Conservation (phyloP, 2,797 vertebrate genomes). For the Darevskia nairensis region DNA sequence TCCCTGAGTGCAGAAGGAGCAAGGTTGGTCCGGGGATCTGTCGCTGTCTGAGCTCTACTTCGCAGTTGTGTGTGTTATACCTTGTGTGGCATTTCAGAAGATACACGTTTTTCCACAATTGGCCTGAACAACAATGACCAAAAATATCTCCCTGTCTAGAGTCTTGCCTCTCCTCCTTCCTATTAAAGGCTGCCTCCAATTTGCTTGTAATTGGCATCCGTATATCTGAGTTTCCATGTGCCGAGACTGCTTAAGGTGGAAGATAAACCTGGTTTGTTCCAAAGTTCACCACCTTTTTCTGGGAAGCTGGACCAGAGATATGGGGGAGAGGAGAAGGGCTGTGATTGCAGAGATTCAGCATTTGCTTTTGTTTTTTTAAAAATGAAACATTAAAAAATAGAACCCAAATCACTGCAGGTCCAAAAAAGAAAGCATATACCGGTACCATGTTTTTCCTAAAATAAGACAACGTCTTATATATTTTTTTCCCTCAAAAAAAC, state of each 20-base stretch:
- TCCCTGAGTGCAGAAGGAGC: too few species aligned
- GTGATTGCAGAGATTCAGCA: background rate
- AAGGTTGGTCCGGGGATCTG: background rate
- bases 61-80: background rate
- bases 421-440: background rate
- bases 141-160: background rate
- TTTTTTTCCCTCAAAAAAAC: too few species aligned
- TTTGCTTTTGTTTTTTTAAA: background rate
- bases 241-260: background rate
- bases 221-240: background rate
- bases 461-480: too few species aligned
- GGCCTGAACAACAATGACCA: background rate
- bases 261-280: constrained; percentile 1
- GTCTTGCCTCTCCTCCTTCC: background rate
- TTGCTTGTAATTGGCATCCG: background rate
- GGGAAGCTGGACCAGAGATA: background rate
- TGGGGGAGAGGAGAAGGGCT: background rate
- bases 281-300: background rate
- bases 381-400: too few species aligned
- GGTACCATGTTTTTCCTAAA: too few species aligned
- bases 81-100: background rate
- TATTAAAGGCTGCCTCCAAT: background rate
- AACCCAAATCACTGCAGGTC: background rate
- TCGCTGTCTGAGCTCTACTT: background rate
- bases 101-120: background rate